Percentiles rank a stretch among this genome's conserved stretches.
These are phyloP conservation scores for Catostomus latipinnis DNA, from an alignment of 2,797 vertebrate species.

Conservation along the genomic window DNA sequence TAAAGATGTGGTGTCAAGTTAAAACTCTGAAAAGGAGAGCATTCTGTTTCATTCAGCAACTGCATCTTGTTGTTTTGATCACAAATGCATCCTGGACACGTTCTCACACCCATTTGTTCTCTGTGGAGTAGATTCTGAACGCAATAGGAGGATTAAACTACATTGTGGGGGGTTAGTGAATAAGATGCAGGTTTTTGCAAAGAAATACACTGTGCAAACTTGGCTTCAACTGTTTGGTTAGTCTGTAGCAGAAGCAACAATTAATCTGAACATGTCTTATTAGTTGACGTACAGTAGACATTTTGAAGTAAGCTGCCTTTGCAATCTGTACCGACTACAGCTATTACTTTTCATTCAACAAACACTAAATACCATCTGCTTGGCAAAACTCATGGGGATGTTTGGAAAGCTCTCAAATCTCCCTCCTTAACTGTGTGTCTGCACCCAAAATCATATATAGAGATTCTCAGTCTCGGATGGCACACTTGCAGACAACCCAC, in stretches of 20 bases:
- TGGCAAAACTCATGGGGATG: conserved; percentile 67
- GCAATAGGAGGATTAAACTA: too few relatives aligned
- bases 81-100: too few relatives aligned
- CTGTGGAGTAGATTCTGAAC: too few relatives aligned
- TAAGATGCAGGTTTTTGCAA: too few relatives aligned
- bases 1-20: too few relatives aligned
- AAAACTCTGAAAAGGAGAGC: too few relatives aligned
- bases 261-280: conserved; percentile 50
- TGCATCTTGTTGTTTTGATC: too few relatives aligned
- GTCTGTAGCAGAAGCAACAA: conserved; percentile 29
- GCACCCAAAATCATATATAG: neutral
- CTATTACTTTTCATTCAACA: conserved; percentile 70
- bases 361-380: conserved; percentile 56
- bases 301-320: conserved; percentile 57
- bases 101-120: too few relatives aligned
- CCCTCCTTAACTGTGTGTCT: neutral
- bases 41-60: too few relatives aligned
- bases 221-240: too few relatives aligned
- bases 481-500: neutral
- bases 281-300: conserved; percentile 19
- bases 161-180: too few relatives aligned
- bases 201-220: too few relatives aligned
- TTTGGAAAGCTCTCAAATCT: conserved; percentile 16
- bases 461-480: neutral
- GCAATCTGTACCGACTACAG: conserved; percentile 66